phyloP scores from a whole-genome alignment of 2,113 vertebrate genomes.

The Bostrychus sinensis region DNA sequence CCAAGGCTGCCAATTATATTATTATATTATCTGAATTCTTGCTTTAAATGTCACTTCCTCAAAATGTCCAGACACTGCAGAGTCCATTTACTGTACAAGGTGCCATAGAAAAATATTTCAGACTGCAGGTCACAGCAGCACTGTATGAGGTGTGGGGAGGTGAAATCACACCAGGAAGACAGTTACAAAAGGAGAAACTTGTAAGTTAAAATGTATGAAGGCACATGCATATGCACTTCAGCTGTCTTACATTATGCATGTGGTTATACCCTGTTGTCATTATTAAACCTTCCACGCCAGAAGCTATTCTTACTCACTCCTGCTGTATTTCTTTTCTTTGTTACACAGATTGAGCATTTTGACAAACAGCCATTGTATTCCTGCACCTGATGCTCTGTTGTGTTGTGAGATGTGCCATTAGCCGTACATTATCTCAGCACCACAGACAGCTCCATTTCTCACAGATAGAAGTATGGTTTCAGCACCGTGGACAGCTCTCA shows the following conservation, averaged over 20 bases:
- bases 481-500: conserved; percentile 69
- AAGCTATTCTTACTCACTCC: conserved; percentile 8
- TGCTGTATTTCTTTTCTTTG: conserved; percentile 1
- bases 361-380: conserved; percentile 23
- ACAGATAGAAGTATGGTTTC: conserved; percentile 65
- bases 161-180: conserved; percentile 36
- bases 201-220: not conserved
- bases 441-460: conserved; percentile 51
- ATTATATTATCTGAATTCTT: too few species aligned
- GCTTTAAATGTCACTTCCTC: too few species aligned
- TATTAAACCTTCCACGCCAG: conserved; percentile 40
- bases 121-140: conserved; percentile 19
- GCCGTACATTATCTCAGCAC: conserved; percentile 52
- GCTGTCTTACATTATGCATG: conserved; percentile 49
- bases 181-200: conserved; percentile 13
- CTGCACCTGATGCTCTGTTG: conserved; percentile 58
- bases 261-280: conserved; percentile 40
- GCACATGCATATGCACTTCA: conserved; percentile 12
- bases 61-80: too few species aligned
- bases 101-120: too few species aligned
- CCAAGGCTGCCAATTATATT: too few species aligned
- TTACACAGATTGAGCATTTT: conserved; percentile 23
- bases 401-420: conserved; percentile 53
- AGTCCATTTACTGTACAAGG: too few species aligned
- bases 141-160: conserved; percentile 26